Evolutionary conservation across 2,797 vertebrate species (phyloP), one percentile per base, ranked within the genome.

Genomic region (Protonibea diacanthus): DNA sequence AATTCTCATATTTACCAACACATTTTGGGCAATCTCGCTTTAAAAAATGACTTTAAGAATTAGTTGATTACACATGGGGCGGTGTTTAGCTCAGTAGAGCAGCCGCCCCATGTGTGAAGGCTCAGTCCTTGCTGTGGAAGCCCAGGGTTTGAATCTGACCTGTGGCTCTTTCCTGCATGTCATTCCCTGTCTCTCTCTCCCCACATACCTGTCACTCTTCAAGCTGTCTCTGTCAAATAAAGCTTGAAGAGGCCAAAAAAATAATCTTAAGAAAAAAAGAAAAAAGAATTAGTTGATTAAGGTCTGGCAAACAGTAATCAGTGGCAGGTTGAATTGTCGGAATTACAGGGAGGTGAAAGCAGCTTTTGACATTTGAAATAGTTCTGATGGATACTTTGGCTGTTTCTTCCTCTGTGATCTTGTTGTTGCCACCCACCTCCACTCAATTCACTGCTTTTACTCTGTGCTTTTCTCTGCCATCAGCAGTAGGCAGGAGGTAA

Each of bases 401-500:
- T 38, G 47, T 61, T 38, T 76, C 83, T 67, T 81, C 77, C 42
- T 84, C 81, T 72, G 68, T 68, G 62, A 58, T 80, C 84, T 65
- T 80, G 67, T 48, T 62, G 68, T 49, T 70, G 68, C 76, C 84
- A 14, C 80, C 86, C 86, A 85, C 82, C 72, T 81, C 67, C 68
- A 29, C 57, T n/a, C 74, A 76, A 44, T 65, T 78, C 63, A 66
- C 78, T 20, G 73, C 74, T 67, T 73, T 76, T 74, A 33, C 78
- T 73, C 74, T 13, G 51, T 71, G 84, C 38, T 75, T 77, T 76
- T 40, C 80, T 81, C 80, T 63, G 75, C 90, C 82, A 66, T 86
- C 56, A 60, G 67, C 86, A 80, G 81, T 72, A 55, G 84, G 88
- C 89, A 80, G 86, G 78, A 89, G 86, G 86, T 81, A 81, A 83